Evolutionary conservation across 1,140 invertebrate species (phyloP).

Genomic region (Achatina immaculata): DNA sequence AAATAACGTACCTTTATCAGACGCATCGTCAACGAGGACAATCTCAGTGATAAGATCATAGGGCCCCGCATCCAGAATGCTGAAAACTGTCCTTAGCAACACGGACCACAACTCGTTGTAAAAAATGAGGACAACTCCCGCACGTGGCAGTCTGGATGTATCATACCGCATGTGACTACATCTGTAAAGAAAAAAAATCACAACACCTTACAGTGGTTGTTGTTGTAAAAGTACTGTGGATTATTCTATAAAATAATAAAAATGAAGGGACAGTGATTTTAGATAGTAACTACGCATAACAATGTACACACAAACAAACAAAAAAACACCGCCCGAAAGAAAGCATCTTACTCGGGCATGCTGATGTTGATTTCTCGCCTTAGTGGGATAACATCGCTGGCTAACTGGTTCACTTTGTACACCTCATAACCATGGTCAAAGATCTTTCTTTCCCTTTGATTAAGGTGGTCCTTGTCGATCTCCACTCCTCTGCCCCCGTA

Average conservation of each 20-base stretch:
- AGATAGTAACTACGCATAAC: no score
- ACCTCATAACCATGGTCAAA: conserved; percentile 1
- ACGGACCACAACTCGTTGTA: conserved; percentile 98
- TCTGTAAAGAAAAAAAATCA: conserved; percentile 73
- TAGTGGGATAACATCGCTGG: conserved; percentile 19
- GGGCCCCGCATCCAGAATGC: conserved; percentile 92
- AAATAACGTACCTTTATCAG: conserved; percentile 42
- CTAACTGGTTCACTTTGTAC: conserved; percentile 29
- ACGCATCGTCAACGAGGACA: conserved; percentile 92
- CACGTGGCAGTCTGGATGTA: conserved; percentile 77
- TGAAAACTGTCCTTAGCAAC: conserved; percentile 92
- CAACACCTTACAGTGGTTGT: no score
- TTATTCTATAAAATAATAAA: no score
- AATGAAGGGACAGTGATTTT: no score
- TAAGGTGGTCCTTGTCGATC: not conserved
- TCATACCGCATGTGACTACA: conserved; percentile 47
- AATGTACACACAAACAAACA: no score
- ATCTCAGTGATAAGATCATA: conserved; percentile 88
- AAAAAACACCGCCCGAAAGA: no score
- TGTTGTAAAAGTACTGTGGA: no score
- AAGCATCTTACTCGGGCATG: conserved; percentile 29
- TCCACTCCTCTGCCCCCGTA: not conserved
- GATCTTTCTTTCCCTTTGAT: not conserved
- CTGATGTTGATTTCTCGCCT: conserved; percentile 13
- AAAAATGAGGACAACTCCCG: conserved; percentile 94